phyloP scores from a whole-genome alignment of 1,140 invertebrate species.

The Drosophila bocqueti region DNA sequence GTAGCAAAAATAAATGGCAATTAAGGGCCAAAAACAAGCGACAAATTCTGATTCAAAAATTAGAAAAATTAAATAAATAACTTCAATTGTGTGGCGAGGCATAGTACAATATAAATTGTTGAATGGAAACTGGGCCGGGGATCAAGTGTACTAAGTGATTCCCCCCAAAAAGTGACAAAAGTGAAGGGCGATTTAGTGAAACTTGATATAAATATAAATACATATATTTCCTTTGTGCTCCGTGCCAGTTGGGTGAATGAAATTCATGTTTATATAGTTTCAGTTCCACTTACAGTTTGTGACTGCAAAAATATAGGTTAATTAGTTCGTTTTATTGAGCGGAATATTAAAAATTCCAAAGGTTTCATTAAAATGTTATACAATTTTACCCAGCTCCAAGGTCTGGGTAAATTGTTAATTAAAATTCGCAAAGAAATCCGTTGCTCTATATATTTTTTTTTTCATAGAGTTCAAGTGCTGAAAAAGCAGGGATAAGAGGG shows the following conservation, averaged over 20 bases:
- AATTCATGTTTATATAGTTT: background rate
- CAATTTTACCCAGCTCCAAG: too few relatives aligned
- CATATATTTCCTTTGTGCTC: background rate
- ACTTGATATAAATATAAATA: constrained; percentile 2
- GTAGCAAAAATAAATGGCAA: background rate
- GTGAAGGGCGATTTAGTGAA: background rate
- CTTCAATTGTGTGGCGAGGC: background rate
- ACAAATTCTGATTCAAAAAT: background rate
- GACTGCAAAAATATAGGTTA: background rate
- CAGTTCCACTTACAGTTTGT: background rate
- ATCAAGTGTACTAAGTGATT: background rate
- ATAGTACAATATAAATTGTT: background rate
- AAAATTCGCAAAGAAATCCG: background rate
- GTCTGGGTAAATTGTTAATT: background rate
- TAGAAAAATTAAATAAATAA: background rate
- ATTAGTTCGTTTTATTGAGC: background rate
- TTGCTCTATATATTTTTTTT: too few relatives aligned
- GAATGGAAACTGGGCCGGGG: background rate
- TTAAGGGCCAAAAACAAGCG: background rate
- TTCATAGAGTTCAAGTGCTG: too few relatives aligned
- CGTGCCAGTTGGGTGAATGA: background rate
- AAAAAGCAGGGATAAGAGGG: too few relatives aligned
- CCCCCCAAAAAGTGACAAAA: background rate
- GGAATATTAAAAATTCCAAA: background rate
- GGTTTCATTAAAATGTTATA: background rate